Base-by-base conservation (phyloP, 2,888 invertebrate genomes). In the Morinoia aosen region DNA sequence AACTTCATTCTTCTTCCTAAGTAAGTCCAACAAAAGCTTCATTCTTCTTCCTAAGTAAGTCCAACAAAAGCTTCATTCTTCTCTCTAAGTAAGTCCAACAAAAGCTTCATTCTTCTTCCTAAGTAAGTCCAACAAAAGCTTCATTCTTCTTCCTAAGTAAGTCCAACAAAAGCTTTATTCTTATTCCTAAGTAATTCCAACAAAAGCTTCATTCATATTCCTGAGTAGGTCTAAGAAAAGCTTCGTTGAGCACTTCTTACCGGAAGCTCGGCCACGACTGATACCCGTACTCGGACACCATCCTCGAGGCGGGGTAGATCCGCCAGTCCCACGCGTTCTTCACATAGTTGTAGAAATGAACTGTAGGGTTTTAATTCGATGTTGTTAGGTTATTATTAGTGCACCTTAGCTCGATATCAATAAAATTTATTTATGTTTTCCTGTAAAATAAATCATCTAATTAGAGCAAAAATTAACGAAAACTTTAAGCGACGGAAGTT, bases 211-310 rank as follows among this genome's bases (percentile, higher is more conserved):
- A 48, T 48, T 48, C 48, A 4, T 48, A 48, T 48, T 48, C 5
- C 48, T 48, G 5, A 48, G 48, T 48, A 48, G 5, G 48, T 48
- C 48, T n/a, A n/a, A 61, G 8, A 5, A 16, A 16, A 16, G 61
- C 19, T 61, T 61, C 19, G 1, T 12, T 61, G 25, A 76, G 25
- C 25, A 76, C 57, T 95, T 39, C 95, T 76, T 88, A 96, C 96
- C 97, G 97, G 40, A 98, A 97, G 3, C 98, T 98, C 0, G 99
- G 99, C 96, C 99, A 97, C 0, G 99, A 98, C 97, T 99, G 99
- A 97, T 98, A 98, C 0, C 99, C 99, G 97, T 99, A 99, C 97
- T 99, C 99, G 0, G 99, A 99, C 10, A 98, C 98, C 97, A 99
- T 99, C 97, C 99, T 98, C 0, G 99, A 98, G 33, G 98, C 98